A percentile compares a stretch with the other conserved stretches of the same genome.
Evolutionary conservation across 2,888 invertebrate species (phyloP).

Genomic region (Seira musarum): DNA sequence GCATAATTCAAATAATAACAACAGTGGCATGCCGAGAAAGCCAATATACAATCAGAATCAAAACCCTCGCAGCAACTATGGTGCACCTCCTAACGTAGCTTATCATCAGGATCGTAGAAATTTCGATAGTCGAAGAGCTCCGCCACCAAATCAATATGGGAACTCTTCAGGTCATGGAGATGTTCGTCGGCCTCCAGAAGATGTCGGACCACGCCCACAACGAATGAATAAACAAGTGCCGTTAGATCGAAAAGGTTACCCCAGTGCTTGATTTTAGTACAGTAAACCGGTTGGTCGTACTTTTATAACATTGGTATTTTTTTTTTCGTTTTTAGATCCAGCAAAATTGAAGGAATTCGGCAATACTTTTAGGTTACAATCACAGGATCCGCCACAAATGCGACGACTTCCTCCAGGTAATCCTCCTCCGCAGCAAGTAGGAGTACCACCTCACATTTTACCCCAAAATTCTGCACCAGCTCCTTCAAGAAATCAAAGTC

Average conservation of each 20-base stretch:
- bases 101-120: constrained; percentile 62
- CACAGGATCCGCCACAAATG: constrained; percentile 41
- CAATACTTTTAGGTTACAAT: constrained; percentile 59
- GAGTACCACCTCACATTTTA: constrained; percentile 40
- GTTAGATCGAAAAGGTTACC: constrained; percentile 59
- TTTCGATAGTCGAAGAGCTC: constrained; percentile 60
- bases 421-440: constrained; percentile 46
- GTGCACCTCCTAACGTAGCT: constrained; percentile 63
- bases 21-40: constrained; percentile 70
- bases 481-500: constrained; percentile 57
- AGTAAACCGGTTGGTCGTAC: neutral
- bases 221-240: constrained; percentile 63
- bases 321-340: constrained; percentile 42
- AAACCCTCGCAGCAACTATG: constrained; percentile 63
- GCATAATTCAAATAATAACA: constrained; percentile 59
- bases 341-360: constrained; percentile 62
- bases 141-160: constrained; percentile 62
- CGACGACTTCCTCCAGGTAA: constrained; percentile 53
- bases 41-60: constrained; percentile 73
- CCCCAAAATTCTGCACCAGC: constrained; percentile 25
- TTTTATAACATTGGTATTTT: neutral
- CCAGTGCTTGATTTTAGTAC: neutral
- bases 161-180: constrained; percentile 50
- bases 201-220: constrained; percentile 57
- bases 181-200: constrained; percentile 45